phyloP scores from a whole-genome alignment of 2,888 invertebrate genomes.

The Dicycla oo region DNA sequence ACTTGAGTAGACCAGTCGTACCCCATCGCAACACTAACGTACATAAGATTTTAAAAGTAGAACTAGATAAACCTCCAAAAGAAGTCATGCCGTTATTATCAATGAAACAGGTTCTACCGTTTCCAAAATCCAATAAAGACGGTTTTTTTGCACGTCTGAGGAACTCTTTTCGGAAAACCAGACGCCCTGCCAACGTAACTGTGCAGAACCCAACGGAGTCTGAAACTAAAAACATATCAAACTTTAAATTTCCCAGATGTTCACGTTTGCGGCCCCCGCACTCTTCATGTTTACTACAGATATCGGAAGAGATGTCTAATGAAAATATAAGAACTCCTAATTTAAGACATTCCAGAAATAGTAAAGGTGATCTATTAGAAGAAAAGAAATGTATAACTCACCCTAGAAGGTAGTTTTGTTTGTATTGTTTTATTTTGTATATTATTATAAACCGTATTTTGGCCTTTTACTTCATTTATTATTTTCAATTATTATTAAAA shows the following conservation, averaged over 20 bases:
- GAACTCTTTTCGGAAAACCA: conserved; percentile 76
- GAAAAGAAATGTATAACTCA: conserved; percentile 41
- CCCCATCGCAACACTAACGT: conserved; percentile 18
- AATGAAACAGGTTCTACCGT: conserved; percentile 84
- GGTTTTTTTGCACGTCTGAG: conserved; percentile 76
- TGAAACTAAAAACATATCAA: conserved; percentile 73
- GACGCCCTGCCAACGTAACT: conserved; percentile 61
- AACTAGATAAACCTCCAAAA: conserved; percentile 24
- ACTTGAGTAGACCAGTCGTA: conserved; percentile 60
- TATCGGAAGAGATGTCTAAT: conserved; percentile 75
- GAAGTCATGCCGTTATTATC: conserved; percentile 71
- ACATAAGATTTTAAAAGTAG: conserved; percentile 43
- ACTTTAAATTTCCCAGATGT: conserved; percentile 80
- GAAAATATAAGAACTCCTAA: conserved; percentile 60
- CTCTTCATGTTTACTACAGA: conserved; percentile 72
- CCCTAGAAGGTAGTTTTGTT: conserved; percentile 51
- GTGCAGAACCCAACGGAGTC: conserved; percentile 66
- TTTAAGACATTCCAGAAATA: conserved; percentile 47
- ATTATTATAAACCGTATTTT: conserved; percentile 42
- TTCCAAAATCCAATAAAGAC: conserved; percentile 79
- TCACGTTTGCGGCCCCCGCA: conserved; percentile 67
- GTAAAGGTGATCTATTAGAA: conserved; percentile 58
- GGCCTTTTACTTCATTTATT: conserved; percentile 19
- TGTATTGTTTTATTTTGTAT: conserved; percentile 39
- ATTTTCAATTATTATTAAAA: not conserved